A percentile compares a stretch with the other conserved stretches of the same genome.
Evolutionary conservation across 2,113 vertebrate species (phyloP).

Genomic region (Microtus montanus): DNA sequence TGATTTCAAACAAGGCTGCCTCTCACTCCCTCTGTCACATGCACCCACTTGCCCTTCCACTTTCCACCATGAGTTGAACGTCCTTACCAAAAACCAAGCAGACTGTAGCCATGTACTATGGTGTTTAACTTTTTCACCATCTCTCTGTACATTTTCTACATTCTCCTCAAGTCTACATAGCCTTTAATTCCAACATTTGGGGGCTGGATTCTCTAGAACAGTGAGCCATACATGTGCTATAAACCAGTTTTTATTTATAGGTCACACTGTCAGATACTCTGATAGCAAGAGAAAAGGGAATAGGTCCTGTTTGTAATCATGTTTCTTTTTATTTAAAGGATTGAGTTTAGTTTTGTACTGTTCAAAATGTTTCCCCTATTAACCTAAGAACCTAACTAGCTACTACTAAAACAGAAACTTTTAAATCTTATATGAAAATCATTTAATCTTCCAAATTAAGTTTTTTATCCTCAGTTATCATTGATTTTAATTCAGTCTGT

Average conservation of each 20-base stretch:
- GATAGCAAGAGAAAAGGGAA: not conserved
- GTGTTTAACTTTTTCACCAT: not conserved
- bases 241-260: not conserved
- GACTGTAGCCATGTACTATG: not conserved
- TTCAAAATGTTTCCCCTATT: conserved; percentile 10
- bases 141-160: not conserved
- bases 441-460: not conserved
- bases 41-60: not conserved
- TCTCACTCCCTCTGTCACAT: not conserved
- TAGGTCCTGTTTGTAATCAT: not conserved
- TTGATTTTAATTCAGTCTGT: not conserved
- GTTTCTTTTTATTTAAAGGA: not conserved
- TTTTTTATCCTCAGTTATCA: not conserved
- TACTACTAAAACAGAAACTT: not conserved
- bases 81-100: not conserved
- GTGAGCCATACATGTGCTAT: not conserved
- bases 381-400: not conserved
- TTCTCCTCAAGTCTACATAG: not conserved
- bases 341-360: not conserved
- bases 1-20: not conserved
- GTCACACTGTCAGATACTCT: not conserved
- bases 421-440: not conserved
- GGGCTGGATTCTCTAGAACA: not conserved
- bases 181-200: not conserved
- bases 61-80: not conserved